Conservation (phyloP, 2,888 invertebrate species). For the Alsophila aescularia region DNA sequence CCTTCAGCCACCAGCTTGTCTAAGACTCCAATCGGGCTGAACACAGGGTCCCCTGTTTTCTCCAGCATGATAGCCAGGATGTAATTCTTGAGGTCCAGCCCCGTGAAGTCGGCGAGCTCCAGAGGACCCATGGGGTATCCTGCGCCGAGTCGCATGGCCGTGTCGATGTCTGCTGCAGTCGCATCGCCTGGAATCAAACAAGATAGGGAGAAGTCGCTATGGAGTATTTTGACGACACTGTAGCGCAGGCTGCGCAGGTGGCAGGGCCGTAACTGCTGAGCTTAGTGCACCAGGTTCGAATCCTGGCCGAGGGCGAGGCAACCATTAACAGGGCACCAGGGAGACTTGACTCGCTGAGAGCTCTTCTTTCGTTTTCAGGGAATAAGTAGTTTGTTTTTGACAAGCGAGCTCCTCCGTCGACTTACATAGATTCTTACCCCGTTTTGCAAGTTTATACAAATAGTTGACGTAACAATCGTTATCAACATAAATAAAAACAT, state of each 20-base stretch:
- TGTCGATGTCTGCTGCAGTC: constrained; percentile 91
- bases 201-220: neutral
- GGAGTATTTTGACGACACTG: no score
- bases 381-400: neutral
- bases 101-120: constrained; percentile 92
- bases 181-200: constrained; percentile 85
- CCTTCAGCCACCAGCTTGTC: constrained; percentile 89
- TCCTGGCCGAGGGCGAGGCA: no score
- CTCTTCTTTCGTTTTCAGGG: no score
- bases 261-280: no score
- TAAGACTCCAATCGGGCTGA: constrained; percentile 81
- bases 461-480: neutral
- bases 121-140: constrained; percentile 96
- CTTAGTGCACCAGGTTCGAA: no score
- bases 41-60: constrained; percentile 74
- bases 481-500: no score
- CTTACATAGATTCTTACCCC: no score
- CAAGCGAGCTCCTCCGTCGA: no score
- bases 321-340: no score
- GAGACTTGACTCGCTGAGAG: no score
- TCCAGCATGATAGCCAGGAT: constrained; percentile 86
- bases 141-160: constrained; percentile 95
- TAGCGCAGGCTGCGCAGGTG: no score
- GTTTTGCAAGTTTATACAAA: neutral
- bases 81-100: constrained; percentile 89